Conservation (phyloP, 2,888 invertebrate genomes). For the Melinopterus prodromus region DNA sequence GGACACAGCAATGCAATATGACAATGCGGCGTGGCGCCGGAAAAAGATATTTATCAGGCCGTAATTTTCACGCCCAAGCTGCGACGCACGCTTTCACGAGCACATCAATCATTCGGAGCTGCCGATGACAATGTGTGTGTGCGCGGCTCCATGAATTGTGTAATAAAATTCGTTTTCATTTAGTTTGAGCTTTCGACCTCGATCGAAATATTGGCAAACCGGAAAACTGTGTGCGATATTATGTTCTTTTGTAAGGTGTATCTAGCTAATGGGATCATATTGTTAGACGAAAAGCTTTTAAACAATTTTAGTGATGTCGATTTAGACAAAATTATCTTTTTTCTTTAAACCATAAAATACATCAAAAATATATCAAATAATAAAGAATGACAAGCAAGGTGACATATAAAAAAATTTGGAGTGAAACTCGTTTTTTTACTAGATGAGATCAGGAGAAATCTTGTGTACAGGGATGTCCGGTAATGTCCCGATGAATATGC, state of each 20-base stretch:
- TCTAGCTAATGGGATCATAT: too few species aligned
- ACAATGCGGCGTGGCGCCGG: background rate
- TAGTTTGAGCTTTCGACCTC: background rate
- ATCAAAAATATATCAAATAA: too few species aligned
- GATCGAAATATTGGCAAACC: background rate
- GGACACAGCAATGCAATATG: background rate
- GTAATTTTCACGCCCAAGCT: background rate
- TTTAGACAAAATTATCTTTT: too few species aligned
- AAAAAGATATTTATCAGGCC: constrained; percentile 4
- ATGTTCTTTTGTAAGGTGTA: background rate
- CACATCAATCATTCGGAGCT: constrained; percentile 10
- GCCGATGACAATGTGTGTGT: constrained; percentile 12
- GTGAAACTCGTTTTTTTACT: too few species aligned
- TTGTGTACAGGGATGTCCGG: too few species aligned
- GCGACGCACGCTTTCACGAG: constrained; percentile 6
- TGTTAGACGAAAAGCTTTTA: too few species aligned
- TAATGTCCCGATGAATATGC: too few species aligned
- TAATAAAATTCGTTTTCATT: constrained; percentile 21
- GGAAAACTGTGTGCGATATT: background rate
- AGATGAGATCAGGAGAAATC: too few species aligned
- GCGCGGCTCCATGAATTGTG: constrained; percentile 4
- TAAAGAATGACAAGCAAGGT: too few species aligned
- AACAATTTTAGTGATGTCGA: too few species aligned
- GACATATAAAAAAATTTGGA: too few species aligned
- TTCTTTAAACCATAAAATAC: too few species aligned